Evolutionary conservation across 2,797 vertebrate genomes (phyloP).

Genomic region (Paedocypris micromegethes): DNA sequence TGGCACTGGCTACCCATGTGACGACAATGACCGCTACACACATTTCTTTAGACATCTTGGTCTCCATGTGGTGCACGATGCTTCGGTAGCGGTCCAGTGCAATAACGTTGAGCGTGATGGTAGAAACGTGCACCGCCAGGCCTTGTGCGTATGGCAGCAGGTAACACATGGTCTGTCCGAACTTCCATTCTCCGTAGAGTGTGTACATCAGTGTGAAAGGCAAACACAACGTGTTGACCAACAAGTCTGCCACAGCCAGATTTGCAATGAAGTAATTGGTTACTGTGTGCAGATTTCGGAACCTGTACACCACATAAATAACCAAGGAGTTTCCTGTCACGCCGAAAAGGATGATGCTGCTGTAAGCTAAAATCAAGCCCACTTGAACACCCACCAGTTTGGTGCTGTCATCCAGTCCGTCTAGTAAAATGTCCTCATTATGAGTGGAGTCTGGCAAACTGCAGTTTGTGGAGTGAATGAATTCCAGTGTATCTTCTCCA

Average conservation of each 20-base stretch:
- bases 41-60: conserved; percentile 85
- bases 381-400: conserved; percentile 82
- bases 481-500: neutral
- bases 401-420: conserved; percentile 77
- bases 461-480: conserved; percentile 51
- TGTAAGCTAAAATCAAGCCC: conserved; percentile 89
- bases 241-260: conserved; percentile 85
- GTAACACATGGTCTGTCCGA: conserved; percentile 76
- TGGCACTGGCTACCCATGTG: conserved; percentile 83
- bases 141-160: conserved; percentile 88
- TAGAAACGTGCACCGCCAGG: conserved; percentile 89
- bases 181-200: conserved; percentile 82
- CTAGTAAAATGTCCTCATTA: conserved; percentile 39
- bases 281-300: conserved; percentile 84
- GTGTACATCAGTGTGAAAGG: conserved; percentile 91
- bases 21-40: conserved; percentile 80
- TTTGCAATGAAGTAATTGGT: conserved; percentile 96
- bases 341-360: conserved; percentile 86
- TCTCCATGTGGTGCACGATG: conserved; percentile 87
- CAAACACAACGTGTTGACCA: conserved; percentile 87
- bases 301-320: conserved; percentile 87
- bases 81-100: conserved; percentile 89
- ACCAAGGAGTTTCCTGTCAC: conserved; percentile 88
- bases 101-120: conserved; percentile 88
- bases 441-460: conserved; percentile 30